Percentiles rank a stretch among this genome's conserved stretches.
phyloP scores from a whole-genome alignment of 1,140 invertebrate species.

The Alviniconcha marisindica region DNA sequence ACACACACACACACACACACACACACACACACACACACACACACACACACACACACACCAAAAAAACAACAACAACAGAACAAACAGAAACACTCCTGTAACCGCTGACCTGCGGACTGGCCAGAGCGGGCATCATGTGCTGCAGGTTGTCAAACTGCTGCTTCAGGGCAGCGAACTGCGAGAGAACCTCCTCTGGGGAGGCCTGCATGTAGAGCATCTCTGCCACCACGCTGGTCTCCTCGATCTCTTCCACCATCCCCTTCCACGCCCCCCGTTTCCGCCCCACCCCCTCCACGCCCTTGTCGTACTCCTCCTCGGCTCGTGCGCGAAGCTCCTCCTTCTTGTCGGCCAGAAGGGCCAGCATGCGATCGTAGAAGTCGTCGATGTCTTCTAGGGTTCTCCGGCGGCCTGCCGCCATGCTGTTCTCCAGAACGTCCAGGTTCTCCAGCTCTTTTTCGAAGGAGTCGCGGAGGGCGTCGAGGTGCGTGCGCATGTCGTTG shows the following conservation, averaged over 20 bases:
- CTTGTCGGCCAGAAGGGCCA: not conserved
- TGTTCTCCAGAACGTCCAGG: not conserved
- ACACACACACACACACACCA: too few relatives aligned
- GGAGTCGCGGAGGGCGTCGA: not conserved
- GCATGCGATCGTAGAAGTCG: not conserved
- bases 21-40: too few relatives aligned
- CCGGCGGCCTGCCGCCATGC: not conserved
- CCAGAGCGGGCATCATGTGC: not conserved
- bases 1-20: too few relatives aligned
- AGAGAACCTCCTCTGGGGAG: not conserved
- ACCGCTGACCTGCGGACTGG: not conserved
- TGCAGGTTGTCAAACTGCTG: slow-evolving; percentile 28
- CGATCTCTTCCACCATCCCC: slow-evolving; percentile 1
- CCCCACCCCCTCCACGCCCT: not conserved
- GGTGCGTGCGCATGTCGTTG: slow-evolving; percentile 19
- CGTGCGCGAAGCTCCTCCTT: not conserved
- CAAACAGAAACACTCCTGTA: too few relatives aligned
- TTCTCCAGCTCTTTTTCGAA: slow-evolving; percentile 4
- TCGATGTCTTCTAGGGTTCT: not conserved
- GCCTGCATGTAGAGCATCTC: slow-evolving; percentile 20
- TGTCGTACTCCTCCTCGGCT: not conserved
- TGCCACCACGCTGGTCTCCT: slow-evolving; percentile 16
- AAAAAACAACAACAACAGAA: too few relatives aligned
- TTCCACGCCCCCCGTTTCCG: not conserved
- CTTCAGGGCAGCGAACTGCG: slow-evolving; percentile 6